Base-by-base conservation (phyloP, 2,797 vertebrate genomes). In the Sebastolobus alascanus region DNA sequence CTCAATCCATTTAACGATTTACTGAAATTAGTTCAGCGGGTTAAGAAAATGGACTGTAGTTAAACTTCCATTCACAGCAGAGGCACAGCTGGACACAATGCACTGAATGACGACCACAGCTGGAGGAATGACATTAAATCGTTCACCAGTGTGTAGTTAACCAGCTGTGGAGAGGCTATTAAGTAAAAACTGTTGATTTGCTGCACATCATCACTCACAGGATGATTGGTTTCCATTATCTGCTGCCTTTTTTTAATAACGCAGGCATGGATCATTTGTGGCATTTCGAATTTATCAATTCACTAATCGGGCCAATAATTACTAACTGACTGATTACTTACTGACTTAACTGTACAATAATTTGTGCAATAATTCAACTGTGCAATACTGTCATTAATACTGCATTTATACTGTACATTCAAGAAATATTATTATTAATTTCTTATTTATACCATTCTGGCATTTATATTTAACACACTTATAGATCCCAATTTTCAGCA, bases 1-100 rank as follows among this genome's bases (percentile, higher is more conserved):
- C 73, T 20, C 18, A 10, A 77, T 86, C 71, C 50, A 77, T 37
- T 70, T 22, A 63, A 38, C 59, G 4, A 40, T 64, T 83, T 40
- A 66, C 73, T 69, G 2, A 64, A 85, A 90, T 86, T 4, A 70
- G 82, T 80, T 90, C 84, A 84, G 74, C 0, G 31, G 76, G 61
- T 79, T 52, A 54, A 73, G 61, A 69, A 77, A 65, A 64, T 64
- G 29, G 54, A 76, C 22, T 22, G 27, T 5, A 56, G 43, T 40
- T 75, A 33, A 70, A 84, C 20, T 18, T 38, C 8, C 37, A 69
- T 10, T 63, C 7, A 67, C 3, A 82, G 67, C 67, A 11, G 18
- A 52, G 27, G 13, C 20, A 29, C 64, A 61, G 80, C 46, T 61
- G 14, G 12, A 54, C 31, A 52, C 22, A 40, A 10, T 13, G 6